Conservation (phyloP, 2,888 invertebrate genomes). For the Tiphia femorata region DNA sequence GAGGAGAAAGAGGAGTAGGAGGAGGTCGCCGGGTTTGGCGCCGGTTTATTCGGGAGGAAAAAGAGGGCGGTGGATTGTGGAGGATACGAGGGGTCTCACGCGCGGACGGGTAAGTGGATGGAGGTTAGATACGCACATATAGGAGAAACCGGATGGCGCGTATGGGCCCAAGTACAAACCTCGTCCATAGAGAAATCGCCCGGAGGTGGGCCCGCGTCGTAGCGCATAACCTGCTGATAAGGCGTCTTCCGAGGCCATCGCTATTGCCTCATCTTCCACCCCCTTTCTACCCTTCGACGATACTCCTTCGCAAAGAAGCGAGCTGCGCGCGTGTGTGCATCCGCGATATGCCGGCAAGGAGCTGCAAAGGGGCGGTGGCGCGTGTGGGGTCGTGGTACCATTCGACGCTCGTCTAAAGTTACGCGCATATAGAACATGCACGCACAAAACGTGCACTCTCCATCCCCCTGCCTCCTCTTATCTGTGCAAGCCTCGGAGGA, state of each 20-base stretch:
- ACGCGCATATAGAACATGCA: too few species aligned
- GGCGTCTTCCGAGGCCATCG: constrained; percentile 34
- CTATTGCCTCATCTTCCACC: constrained; percentile 21
- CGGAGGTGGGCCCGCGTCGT: constrained; percentile 26
- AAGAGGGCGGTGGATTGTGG: too few species aligned
- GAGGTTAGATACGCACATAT: constrained; percentile 16
- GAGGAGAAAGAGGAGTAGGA: neutral
- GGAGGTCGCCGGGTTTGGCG: neutral
- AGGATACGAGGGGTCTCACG: constrained; percentile 4
- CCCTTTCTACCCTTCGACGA: neutral
- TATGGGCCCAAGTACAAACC: constrained; percentile 19
- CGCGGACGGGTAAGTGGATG: constrained; percentile 24
- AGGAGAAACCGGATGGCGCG: constrained; percentile 12
- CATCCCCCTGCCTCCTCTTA: too few species aligned
- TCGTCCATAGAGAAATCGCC: constrained; percentile 30
- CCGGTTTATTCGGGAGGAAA: constrained; percentile 2
- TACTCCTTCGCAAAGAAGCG: constrained; percentile 21
- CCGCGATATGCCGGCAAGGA: too few species aligned
- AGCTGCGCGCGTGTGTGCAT: too few species aligned
- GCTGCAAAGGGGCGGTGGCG: too few species aligned
- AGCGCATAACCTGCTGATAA: constrained; percentile 50
- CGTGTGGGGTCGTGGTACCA: too few species aligned
- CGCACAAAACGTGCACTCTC: too few species aligned
- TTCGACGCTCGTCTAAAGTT: too few species aligned
- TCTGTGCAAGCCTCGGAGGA: too few species aligned